phyloP scores from a whole-genome alignment of 2,797 vertebrate species.

The Schizothorax lantsangensis region DNA sequence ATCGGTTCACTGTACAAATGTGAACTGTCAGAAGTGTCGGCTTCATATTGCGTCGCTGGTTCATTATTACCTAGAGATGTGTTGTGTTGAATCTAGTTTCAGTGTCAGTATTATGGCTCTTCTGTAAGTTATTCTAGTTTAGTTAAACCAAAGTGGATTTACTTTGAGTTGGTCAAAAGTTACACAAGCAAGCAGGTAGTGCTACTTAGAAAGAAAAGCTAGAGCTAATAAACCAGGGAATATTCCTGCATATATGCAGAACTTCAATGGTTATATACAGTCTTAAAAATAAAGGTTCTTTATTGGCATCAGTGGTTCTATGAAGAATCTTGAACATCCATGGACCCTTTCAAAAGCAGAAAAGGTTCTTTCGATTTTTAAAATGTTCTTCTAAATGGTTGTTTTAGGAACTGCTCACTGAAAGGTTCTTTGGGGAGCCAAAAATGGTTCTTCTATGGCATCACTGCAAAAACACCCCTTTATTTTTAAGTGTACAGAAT shows the following conservation, averaged over 20 bases:
- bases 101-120: background rate
- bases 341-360: background rate
- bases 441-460: background rate
- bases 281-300: background rate
- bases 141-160: constrained; percentile 24
- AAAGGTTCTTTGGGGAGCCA: background rate
- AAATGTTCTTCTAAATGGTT: background rate
- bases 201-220: background rate
- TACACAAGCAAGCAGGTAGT: constrained; percentile 2
- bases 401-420: too few relatives aligned
- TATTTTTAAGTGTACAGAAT: background rate
- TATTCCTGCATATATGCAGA: background rate
- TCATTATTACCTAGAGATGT: background rate
- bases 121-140: background rate
- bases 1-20: constrained; percentile 1
- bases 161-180: background rate
- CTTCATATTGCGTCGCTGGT: background rate
- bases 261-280: background rate
- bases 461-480: background rate
- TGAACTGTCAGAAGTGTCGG: background rate
- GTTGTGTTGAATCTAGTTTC: background rate
- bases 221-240: background rate
- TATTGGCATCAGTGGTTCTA: background rate
- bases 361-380: background rate
- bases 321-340: too few relatives aligned